Base-by-base conservation (phyloP, 2,113 vertebrate species). In the Myodes glareolus region DNA sequence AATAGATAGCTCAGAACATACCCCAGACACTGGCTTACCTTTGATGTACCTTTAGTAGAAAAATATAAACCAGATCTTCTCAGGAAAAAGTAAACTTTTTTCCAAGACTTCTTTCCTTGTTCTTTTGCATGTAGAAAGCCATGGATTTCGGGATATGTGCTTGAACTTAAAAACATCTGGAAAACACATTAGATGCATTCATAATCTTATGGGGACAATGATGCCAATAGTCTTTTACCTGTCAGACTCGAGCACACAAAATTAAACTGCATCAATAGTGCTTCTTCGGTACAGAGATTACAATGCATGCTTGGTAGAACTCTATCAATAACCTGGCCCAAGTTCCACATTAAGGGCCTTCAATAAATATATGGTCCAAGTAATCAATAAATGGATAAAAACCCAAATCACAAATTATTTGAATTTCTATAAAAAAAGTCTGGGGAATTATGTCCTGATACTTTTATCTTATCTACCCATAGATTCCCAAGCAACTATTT, bases 61-160 rank as follows among this genome's bases (percentile, higher is more conserved):
- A 99, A 99, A 98, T 99, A 99, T 96, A 99, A 98, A 65, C 99
- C 99, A 73, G 99, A 99, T 98, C 99, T 99, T 98, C 99, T 99
- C 96, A 99, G 98, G 92, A 99, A 97, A 99, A 99, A 99, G 97
- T 99, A 99, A 97, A 99, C 96, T 98, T 99, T 99, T 98, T 99
- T 99, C 99, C 99, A 99, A 0, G 99, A 99, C 95, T 99, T 99
- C 97, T 99, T 99, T 80, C 99, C 99, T 95, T 99, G 99, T 91
- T 99, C 99, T 98, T 99, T 99, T 95, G 99, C 99, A 90, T 99
- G 99, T 96, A 99, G 99, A 97, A 99, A 99, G 86, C 99, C 99
- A 91, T 99, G 99, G 95, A 99, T 99, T 98, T 99, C 99, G 92
- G 99, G 99, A 98, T 99, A 99, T 0, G 99, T 99, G 98, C 99